phyloP scores from a whole-genome alignment of 2,113 vertebrate species.

The Tonatia bakeri region DNA sequence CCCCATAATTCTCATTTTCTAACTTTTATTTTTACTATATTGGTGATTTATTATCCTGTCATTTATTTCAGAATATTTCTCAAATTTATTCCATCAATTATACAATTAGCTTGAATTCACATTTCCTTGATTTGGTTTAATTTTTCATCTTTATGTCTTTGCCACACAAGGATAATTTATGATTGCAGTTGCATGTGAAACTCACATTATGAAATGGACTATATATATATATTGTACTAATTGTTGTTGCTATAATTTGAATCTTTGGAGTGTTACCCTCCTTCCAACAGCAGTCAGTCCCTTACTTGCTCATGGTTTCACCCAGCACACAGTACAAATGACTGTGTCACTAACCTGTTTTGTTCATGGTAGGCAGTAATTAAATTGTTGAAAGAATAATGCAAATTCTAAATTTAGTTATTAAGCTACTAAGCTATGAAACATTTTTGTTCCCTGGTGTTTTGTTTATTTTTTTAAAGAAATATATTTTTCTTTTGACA shows the following conservation, averaged over 20 bases:
- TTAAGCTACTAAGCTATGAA: background rate
- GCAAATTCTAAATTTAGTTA: background rate
- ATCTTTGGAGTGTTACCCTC: background rate
- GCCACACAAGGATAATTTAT: background rate
- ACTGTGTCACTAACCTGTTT: background rate
- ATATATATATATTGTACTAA: background rate
- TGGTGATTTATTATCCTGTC: background rate
- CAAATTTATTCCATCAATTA: background rate
- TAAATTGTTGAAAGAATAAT: background rate
- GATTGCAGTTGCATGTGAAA: background rate
- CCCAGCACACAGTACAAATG: background rate
- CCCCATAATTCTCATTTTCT: background rate
- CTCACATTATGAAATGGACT: background rate
- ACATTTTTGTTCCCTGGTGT: background rate
- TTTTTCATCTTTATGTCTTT: background rate
- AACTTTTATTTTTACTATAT: background rate
- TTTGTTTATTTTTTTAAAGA: background rate
- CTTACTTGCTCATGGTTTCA: background rate
- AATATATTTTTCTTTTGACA: background rate
- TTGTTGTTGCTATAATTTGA: background rate
- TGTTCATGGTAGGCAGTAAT: background rate
- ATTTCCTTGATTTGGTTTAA: background rate
- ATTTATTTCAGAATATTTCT: background rate
- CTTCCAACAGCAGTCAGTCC: background rate
- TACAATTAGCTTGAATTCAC: background rate